Conservation (phyloP, 2,797 vertebrate species). For the Orestias chungarensis region DNA sequence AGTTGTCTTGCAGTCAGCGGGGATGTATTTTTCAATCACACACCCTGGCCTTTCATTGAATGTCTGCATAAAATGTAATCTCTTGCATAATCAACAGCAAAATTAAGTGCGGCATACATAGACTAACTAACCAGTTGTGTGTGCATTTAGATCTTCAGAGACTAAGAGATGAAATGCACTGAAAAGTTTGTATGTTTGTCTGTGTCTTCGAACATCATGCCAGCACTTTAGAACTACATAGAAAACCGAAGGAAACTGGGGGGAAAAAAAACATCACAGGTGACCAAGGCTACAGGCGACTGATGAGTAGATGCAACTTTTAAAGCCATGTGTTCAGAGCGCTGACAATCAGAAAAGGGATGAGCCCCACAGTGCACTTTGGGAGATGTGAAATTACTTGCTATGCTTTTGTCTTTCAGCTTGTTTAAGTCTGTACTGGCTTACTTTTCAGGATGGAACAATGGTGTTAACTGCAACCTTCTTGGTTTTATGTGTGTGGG, state of each 20-base stretch:
- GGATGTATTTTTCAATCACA: conserved; percentile 60
- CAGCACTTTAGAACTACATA: conserved; percentile 80
- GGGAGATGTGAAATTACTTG: conserved; percentile 73
- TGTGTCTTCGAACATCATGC: conserved; percentile 75
- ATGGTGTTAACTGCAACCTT: conserved; percentile 54
- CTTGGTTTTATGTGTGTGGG: conserved; percentile 50
- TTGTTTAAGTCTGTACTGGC: conserved; percentile 73
- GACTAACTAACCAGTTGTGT: conserved; percentile 65
- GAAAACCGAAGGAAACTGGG: conserved; percentile 48
- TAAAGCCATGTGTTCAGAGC: conserved; percentile 83
- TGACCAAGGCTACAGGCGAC: conserved; percentile 42
- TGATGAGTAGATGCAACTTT: conserved; percentile 60
- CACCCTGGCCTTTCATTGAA: conserved; percentile 70
- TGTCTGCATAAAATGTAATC: conserved; percentile 66
- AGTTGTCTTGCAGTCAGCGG: conserved; percentile 58
- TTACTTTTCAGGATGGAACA: conserved; percentile 62
- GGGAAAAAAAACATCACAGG: conserved; percentile 34
- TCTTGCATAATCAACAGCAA: conserved; percentile 52
- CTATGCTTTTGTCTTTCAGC: conserved; percentile 73
- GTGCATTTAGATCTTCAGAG: conserved; percentile 65
- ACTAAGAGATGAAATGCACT: conserved; percentile 66
- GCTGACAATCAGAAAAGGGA: conserved; percentile 82
- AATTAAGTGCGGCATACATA: conserved; percentile 46
- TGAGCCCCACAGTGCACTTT: conserved; percentile 75
- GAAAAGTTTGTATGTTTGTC: conserved; percentile 67